Conservation (phyloP, 2,797 vertebrate genomes). For the Cryptoblepharus egeriae region DNA sequence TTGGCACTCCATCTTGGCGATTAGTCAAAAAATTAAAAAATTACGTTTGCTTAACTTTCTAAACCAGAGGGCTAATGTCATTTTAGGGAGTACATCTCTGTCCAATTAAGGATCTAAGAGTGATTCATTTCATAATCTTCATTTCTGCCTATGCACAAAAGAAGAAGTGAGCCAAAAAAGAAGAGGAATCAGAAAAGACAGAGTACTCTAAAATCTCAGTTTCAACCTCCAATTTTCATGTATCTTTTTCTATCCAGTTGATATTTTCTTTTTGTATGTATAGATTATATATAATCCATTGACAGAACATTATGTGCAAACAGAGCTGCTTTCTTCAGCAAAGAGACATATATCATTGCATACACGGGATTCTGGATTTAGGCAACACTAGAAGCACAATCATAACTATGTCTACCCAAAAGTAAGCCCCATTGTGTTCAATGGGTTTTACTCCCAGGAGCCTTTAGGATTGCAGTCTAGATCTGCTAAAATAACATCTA, state of each 20-base stretch:
- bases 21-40: background rate
- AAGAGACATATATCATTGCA: no score
- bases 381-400: no score
- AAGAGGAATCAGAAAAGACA: constrained; percentile 36
- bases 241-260: background rate
- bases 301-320: background rate
- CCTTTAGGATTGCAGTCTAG: no score
- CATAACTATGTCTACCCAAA: no score
- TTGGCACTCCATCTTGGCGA: background rate
- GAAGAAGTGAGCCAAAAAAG: constrained; percentile 36
- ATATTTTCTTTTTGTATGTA: background rate
- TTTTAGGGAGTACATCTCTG: background rate
- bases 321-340: background rate
- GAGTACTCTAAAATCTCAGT: constrained; percentile 39
- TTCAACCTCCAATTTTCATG: background rate
- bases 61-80: background rate
- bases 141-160: constrained; percentile 11
- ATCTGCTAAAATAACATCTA: background rate
- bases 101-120: constrained; percentile 24
- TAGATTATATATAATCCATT: no score
- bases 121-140: constrained; percentile 26
- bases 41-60: background rate
- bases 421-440: no score
- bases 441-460: no score
- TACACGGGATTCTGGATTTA: background rate